Percentiles rank a stretch among this genome's conserved stretches.
phyloP scores from a whole-genome alignment of 2,113 vertebrate species.

The Hippolais icterina region DNA sequence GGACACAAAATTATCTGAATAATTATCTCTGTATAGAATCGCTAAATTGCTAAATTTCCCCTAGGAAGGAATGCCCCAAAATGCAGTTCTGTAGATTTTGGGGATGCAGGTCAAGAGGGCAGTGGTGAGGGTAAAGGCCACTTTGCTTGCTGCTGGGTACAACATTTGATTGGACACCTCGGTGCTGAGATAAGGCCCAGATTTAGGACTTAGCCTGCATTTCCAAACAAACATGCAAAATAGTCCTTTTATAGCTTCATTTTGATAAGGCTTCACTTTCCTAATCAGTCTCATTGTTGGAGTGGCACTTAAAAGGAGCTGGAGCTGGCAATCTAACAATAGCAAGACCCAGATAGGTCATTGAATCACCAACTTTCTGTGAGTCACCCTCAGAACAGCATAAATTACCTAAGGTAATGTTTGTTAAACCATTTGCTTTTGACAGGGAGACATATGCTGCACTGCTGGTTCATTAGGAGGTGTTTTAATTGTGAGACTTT shows the following conservation, averaged over 20 bases:
- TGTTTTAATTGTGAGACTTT: neutral
- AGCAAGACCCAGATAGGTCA: constrained; percentile 45
- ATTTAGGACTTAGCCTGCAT: neutral
- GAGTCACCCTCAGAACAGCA: neutral
- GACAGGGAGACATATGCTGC: constrained; percentile 14
- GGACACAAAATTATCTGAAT: neutral
- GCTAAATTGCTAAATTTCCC: neutral
- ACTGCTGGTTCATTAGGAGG: constrained; percentile 27
- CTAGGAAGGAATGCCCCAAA: neutral
- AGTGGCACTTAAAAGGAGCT: constrained; percentile 37
- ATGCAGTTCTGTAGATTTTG: neutral
- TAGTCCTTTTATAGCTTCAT: constrained; percentile 8
- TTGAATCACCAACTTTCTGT: constrained; percentile 11
- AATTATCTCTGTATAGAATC: neutral
- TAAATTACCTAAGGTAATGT: neutral
- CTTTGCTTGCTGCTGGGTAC: neutral
- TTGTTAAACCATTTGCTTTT: neutral
- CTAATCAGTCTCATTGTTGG: constrained; percentile 37
- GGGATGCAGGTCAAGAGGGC: neutral
- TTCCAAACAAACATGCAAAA: constrained; percentile 7
- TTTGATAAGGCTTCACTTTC: neutral
- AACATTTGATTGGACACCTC: neutral
- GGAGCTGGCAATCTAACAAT: constrained; percentile 33
- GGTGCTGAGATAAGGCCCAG: neutral
- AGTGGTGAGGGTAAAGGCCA: neutral